phyloP scores from a whole-genome alignment of 2,113 vertebrate species.

The Phoenicopterus ruber region DNA sequence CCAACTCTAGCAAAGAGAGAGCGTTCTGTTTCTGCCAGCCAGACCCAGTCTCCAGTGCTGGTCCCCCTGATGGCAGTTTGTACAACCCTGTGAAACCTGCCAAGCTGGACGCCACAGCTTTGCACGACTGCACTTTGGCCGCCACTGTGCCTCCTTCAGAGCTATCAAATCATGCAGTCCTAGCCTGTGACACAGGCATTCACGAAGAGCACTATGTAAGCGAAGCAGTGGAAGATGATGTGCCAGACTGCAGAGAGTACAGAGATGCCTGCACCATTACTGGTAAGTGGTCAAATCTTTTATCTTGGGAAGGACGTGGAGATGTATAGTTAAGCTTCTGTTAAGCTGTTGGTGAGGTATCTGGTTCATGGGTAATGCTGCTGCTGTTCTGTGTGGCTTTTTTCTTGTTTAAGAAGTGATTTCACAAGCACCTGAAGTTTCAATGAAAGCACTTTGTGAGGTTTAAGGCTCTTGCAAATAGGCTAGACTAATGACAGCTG shows the following conservation, averaged over 20 bases:
- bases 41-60: slow-evolving; percentile 58
- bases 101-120: slow-evolving; percentile 95
- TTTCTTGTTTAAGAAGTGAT: not conserved
- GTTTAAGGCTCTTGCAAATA: not conserved
- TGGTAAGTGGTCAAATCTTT: slow-evolving; percentile 71
- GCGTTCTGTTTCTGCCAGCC: slow-evolving; percentile 5
- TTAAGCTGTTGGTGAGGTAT: not conserved
- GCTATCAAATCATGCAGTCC: slow-evolving; percentile 60
- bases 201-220: slow-evolving; percentile 88
- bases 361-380: not conserved
- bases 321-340: not conserved
- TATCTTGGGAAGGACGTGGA: not conserved
- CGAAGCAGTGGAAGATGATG: slow-evolving; percentile 77
- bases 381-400: fast-evolving
- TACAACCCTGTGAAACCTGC: slow-evolving; percentile 84
- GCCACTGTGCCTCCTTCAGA: slow-evolving; percentile 68
- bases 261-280: slow-evolving; percentile 98
- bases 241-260: slow-evolving; percentile 71
- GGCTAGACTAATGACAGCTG: not conserved
- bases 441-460: not conserved
- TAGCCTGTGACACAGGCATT: slow-evolving; percentile 66
- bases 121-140: slow-evolving; percentile 80
- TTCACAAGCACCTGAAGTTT: not conserved
- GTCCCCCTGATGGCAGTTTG: slow-evolving; percentile 84
- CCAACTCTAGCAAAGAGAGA: not conserved